Percentiles rank a stretch among this genome's conserved stretches.
Evolutionary conservation across 2,113 vertebrate genomes (phyloP).

Genomic region (Capreolus pygargus): DNA sequence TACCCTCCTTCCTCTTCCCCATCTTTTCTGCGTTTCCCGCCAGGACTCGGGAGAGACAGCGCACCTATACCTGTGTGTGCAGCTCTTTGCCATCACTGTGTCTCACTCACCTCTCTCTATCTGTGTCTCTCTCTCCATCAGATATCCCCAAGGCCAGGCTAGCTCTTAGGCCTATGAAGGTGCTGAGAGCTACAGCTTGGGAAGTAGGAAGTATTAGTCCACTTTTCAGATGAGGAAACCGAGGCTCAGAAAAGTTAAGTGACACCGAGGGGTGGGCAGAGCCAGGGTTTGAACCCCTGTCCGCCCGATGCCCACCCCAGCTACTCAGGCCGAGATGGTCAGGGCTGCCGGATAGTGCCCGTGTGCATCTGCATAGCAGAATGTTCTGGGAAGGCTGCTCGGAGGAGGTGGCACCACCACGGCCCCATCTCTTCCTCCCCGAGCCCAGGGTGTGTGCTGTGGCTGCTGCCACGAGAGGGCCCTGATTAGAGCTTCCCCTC

Average conservation of each 20-base stretch:
- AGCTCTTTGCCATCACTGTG: neutral
- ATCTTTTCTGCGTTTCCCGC: neutral
- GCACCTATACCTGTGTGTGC: accelerated
- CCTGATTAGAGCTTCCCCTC: neutral
- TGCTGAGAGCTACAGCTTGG: neutral
- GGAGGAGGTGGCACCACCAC: neutral
- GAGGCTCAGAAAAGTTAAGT: neutral
- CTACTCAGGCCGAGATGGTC: accelerated
- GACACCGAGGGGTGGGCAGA: neutral
- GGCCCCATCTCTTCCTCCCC: neutral
- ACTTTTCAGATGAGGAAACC: neutral
- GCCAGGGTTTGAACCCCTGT: neutral
- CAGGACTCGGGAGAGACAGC: neutral
- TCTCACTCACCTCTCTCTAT: neutral
- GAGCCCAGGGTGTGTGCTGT: neutral
- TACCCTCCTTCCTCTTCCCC: neutral
- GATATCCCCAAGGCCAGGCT: neutral
- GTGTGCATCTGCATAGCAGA: neutral
- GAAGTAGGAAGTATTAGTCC: neutral
- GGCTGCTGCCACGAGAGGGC: neutral
- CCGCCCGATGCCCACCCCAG: neutral
- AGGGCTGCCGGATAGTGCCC: neutral
- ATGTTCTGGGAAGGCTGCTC: neutral
- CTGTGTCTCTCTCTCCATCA: neutral
- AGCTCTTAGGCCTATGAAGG: neutral